Base-by-base conservation (phyloP, 1,140 invertebrate genomes). In the Drosophila funebris region DNA sequence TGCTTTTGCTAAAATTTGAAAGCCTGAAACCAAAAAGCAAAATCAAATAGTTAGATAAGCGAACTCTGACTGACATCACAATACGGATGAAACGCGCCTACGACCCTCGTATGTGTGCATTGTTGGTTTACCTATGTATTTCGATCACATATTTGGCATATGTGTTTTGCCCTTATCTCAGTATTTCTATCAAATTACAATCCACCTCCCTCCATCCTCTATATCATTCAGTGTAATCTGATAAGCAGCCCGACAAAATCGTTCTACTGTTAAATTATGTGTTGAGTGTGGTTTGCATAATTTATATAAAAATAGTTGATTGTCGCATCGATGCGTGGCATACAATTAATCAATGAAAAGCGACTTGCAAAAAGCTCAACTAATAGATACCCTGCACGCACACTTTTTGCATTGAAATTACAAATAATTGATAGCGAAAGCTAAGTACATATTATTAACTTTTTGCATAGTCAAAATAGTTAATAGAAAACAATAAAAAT, bases 261-360 rank as follows among this genome's bases (percentile, higher is more conserved):
- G 82, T 13, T 87, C 78, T 87, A 78, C 71, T 87, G 82, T 87
- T 87, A 87, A 87, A 87, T 87, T 87, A 76, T 67, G 63, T 73
- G 39, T 43, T 18, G 71, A 60, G 41, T 58, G 36, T 46, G 27
- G 56, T 37, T 68, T 61, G 66, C 33, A 72, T 72, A 66, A 66
- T 66, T 57, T 57, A 27, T 66, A 72, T 71, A 71, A 64, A 71
- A 71, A 71, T 64, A 66, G 68, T 71, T 36, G 52, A 56, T 71
- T 66, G 39, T 57, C 52, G 68, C 69, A 46, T 72, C 43, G 37
- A 33, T 67, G 69, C 36, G 69, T 62, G 58, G 61, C 69, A 24
- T 16, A 33, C 39, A 53, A 66, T 71, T 71, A 71, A 70, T 64
- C 54, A 66, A 43, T 27, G 50, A 20, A 52, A 57, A 13, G 44